phyloP scores from a whole-genome alignment of 2,888 invertebrate genomes.

The Drosophila differens region DNA sequence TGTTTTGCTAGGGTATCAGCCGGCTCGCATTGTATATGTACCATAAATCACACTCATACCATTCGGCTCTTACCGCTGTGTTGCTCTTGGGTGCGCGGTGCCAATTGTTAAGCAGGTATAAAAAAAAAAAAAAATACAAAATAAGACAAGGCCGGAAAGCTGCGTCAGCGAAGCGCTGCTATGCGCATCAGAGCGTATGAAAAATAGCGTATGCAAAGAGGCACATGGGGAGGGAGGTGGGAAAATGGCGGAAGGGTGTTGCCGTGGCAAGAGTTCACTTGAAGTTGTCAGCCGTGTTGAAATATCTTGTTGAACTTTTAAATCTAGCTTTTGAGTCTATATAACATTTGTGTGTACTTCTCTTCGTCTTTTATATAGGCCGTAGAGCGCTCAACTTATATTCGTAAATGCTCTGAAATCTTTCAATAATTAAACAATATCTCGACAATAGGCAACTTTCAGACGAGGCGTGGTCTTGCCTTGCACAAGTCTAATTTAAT shows the following conservation, averaged over 20 bases:
- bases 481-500: constrained; percentile 67
- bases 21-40: constrained; percentile 23
- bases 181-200: constrained; percentile 77
- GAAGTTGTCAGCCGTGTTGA: constrained; percentile 24
- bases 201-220: constrained; percentile 6
- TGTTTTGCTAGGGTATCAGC: constrained; percentile 38
- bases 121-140: constrained; percentile 3
- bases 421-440: constrained; percentile 53
- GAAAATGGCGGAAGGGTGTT: constrained; percentile 14
- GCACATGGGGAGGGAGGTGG: not conserved
- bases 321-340: too few species aligned
- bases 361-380: not conserved
- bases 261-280: constrained; percentile 38
- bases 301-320: constrained; percentile 15
- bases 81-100: constrained; percentile 26
- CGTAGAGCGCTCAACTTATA: constrained; percentile 47
- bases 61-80: constrained; percentile 1
- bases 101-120: constrained; percentile 44
- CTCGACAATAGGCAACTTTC: constrained; percentile 30
- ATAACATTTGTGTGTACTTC: constrained; percentile 1
- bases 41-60: constrained; percentile 50
- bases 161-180: constrained; percentile 85
- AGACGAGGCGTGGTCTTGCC: constrained; percentile 10
- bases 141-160: constrained; percentile 63
- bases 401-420: constrained; percentile 19